Base-by-base conservation (phyloP, 2,797 vertebrate species). In the Rhinophrynus dorsalis region DNA sequence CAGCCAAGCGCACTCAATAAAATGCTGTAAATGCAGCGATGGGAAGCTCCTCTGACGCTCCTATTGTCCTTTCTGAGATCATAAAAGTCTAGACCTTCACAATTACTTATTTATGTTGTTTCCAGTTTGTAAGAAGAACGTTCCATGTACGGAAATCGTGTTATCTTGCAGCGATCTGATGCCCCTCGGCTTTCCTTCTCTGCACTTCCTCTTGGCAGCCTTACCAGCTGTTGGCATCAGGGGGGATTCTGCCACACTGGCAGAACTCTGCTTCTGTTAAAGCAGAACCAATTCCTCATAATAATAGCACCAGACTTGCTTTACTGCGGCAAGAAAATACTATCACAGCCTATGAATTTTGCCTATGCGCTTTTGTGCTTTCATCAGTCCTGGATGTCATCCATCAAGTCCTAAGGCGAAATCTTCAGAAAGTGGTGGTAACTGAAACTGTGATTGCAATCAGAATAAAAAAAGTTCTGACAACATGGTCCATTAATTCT, bases 51-150 rank as follows among this genome's bases (percentile, higher is more conserved):
- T 12, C n/a, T n/a, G n/a, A n/a, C n/a, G n/a, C n/a, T n/a, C n/a
- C n/a, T 8, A 35, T 26, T 50, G 30, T 37, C 33, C 30, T 37
- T 23, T n/a, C 2, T 50, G 30, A 50, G 33, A 9, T 37, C n/a
- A 27, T 37, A 40, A 55, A 29, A 51, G 42, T 67, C 66, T 68
- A 58, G 55, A 68, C 55, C 30, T 21, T 20, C 12, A 6, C 20
- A 8, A 35, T 20, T 18, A 45, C 33, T 32, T 45, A 35, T 40
- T 35, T 11, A 42, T 27, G 18, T 27, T 24, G 4, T 38, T 68
- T 32, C 42, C 52, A 38, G 11, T 51, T 51, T 15, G 12, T 12
- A 20, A 51, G 47, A 11, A 29, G 24, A 51, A 12, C 23, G 13
- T 51, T 51, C 50, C 23, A 27, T 17, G 8, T 0, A 18, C 40